Base-by-base conservation (phyloP, 2,797 vertebrate genomes). In the Silurus lanzhouensis region DNA sequence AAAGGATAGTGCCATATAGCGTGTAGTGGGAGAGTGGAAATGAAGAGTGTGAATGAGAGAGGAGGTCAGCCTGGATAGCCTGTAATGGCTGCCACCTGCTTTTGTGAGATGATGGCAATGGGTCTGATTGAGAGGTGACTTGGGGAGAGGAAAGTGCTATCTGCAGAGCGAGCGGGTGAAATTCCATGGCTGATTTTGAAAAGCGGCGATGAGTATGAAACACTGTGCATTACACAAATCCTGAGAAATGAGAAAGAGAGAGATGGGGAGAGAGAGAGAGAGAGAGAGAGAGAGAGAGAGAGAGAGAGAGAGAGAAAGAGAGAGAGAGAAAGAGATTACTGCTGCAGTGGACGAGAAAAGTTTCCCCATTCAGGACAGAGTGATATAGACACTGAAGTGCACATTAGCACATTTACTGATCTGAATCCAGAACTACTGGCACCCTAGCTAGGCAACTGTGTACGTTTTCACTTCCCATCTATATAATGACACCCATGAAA, bases 41-140 rank as follows among this genome's bases (percentile, higher is more conserved):
- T 60, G n/a, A 44, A 79, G 46, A 76, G 72, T 76, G 76, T 2
- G 70, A 58, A 48, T 52, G 46, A 52, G 46, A 81, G 67, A 76
- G 44, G 71, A 84, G 83, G 82, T 60, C 60, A 5, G 38, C 17
- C 46, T 48, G 79, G 66, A 55, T 70, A 82, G 63, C 74, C 46
- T 78, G 78, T 85, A 84, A 89, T 74, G 78, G 38, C 25, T 46
- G 77, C 48, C 20, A 77, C 82, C 48, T 58, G 68, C 82, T 87
- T 87, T 81, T 84, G 82, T 81, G 61, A 85, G 83, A 85, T 44
- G 81, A 86, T 77, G 61, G 85, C 81, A 88, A 83, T 76, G 46
- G 79, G 44, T 80, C 67, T 83, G 88, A 88, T 81, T 85, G 88
- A 86, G 79, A 72, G 63, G 82, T 68, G 68, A 80, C 82, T 84